Evolutionary conservation across 2,113 vertebrate genomes (phyloP), one percentile per base, ranked within the genome.

Genomic region (Amazona guildingii): DNA sequence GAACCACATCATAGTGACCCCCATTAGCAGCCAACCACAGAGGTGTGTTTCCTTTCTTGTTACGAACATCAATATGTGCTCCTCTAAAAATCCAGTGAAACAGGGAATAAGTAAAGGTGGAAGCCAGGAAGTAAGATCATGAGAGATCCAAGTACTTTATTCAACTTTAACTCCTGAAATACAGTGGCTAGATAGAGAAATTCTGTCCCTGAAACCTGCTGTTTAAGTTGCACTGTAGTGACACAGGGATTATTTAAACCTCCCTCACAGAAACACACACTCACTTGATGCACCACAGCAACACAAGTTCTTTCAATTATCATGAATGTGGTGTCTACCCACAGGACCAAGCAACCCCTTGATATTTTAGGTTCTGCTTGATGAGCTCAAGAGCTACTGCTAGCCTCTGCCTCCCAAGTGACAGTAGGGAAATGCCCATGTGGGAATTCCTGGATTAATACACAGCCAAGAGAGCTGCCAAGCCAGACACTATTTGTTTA

Each of bases 31-130:
- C 99, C 90, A 99, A 92, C 99, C 99, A 99, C 37, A 99, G 98
- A 18, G 99, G 99, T 13, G 99, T 99, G 97, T 99, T 99, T 95
- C 99, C 99, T 96, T 99, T 99, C 98, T 99, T 99, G 98, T 99
- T 99, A 51, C 99, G 98, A 69, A 99, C 99, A 49, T 99, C 99
- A 25, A 99, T 99, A 97, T 99, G 99, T 8, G 99, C 99, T 82
- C 99, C 99, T 90, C 99, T 99, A 41, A 81, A 83, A 80, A 51
- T 19, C 35, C 54, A 27, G 62, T 7, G 13, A n/a, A 39, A 57
- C 0, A 29, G 63, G 28, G 27, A 7, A 24, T 31, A 11, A 75
- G 23, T 2, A 19, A 25, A 82, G 55, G 41, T 41, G 41, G 13
- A 28, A 92, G 43, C 46, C 43, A 12, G 51, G 39, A 76, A 70